phyloP scores from a whole-genome alignment of 2,888 invertebrate genomes.

The Gymnoscelis rufifasciata region DNA sequence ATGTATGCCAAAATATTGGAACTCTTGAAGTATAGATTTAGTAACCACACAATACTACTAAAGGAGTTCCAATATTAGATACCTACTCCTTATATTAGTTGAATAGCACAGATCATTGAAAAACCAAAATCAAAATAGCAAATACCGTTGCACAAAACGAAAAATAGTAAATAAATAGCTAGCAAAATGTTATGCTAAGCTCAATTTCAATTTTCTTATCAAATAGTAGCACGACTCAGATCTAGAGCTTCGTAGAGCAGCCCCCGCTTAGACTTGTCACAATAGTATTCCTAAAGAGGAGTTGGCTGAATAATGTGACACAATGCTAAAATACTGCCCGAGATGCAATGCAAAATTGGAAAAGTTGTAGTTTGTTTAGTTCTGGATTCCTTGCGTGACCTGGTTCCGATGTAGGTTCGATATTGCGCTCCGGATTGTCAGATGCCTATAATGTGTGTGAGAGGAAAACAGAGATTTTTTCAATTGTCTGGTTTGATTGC shows the following conservation, averaged over 20 bases:
- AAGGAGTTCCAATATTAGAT: too few relatives aligned
- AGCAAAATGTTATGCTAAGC: too few relatives aligned
- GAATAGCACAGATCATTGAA: too few relatives aligned
- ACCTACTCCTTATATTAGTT: too few relatives aligned
- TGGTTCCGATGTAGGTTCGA: conserved; percentile 23
- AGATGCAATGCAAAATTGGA: conserved; percentile 51
- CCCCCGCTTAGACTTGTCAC: conserved; percentile 21
- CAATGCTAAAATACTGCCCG: conserved; percentile 40
- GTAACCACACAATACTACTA: too few relatives aligned
- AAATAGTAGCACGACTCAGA: conserved; percentile 11
- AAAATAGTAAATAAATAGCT: too few relatives aligned
- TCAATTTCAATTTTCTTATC: conserved; percentile 12
- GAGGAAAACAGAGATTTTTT: conserved; percentile 4
- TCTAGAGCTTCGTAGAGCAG: conserved; percentile 13
- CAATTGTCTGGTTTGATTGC: background rate
- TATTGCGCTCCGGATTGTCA: conserved; percentile 17
- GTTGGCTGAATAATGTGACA: conserved; percentile 38
- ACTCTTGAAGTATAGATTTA: too few relatives aligned
- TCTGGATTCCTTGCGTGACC: conserved; percentile 33
- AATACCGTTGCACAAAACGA: too few relatives aligned
- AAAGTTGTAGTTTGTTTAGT: conserved; percentile 39
- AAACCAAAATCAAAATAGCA: too few relatives aligned
- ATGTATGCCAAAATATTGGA: too few relatives aligned
- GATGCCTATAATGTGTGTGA: conserved; percentile 13
- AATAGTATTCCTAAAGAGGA: conserved; percentile 28